Percentiles rank a stretch among this genome's conserved stretches.
phyloP scores from a whole-genome alignment of 2,113 vertebrate genomes.

The Chionis minor region DNA sequence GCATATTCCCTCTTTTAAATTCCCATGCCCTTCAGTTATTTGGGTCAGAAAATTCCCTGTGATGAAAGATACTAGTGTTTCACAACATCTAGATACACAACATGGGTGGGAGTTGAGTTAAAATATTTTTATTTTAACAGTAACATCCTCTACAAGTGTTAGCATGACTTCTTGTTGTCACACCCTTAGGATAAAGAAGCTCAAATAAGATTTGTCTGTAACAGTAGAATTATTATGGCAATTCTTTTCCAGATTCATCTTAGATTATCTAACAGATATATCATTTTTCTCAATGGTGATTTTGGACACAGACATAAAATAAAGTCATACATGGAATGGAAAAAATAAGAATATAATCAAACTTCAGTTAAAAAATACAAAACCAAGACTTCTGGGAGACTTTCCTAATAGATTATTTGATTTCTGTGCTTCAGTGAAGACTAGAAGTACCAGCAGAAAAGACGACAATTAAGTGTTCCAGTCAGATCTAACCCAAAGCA shows the following conservation, averaged over 20 bases:
- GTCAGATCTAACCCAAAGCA: background rate
- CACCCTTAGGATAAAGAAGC: background rate
- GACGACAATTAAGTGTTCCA: background rate
- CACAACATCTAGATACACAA: background rate
- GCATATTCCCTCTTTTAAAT: background rate
- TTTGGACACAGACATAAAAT: background rate
- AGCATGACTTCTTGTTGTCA: background rate
- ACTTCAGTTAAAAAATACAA: background rate
- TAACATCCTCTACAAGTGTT: constrained; percentile 7
- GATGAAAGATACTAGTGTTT: background rate
- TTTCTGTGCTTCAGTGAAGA: background rate
- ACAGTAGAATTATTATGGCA: background rate
- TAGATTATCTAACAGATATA: background rate
- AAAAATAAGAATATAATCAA: background rate
- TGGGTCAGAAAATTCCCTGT: background rate
- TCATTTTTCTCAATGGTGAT: background rate
- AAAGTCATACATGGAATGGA: background rate
- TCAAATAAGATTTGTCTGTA: background rate
- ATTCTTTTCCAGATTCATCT: background rate
- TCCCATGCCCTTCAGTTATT: background rate
- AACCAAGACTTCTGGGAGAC: background rate
- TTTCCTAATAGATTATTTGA: background rate
- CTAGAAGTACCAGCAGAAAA: background rate
- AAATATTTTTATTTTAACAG: background rate
- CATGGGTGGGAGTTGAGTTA: background rate